A percentile compares a stretch with the other conserved stretches of the same genome.
These are phyloP conservation scores for Drosophila arizonae DNA, from an alignment of 1,140 invertebrate species.

Conservation along the genomic window DNA sequence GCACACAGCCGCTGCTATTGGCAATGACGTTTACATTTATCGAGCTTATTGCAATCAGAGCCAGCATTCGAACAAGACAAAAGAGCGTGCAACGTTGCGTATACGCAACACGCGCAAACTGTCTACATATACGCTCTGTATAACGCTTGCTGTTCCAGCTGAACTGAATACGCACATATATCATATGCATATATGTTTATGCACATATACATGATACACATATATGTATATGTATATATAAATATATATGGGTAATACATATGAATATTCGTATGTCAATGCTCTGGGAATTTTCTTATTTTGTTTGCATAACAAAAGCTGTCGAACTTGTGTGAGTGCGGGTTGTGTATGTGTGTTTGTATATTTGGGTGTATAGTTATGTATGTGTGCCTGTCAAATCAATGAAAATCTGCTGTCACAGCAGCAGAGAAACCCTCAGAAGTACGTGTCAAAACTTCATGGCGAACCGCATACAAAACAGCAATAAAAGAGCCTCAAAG, in stretches of 20 bases:
- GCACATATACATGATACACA: not conserved
- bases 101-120: slow-evolving; percentile 34
- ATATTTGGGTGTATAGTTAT: slow-evolving; percentile 9
- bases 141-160: not conserved
- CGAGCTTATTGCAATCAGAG: slow-evolving; percentile 28
- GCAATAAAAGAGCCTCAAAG: slow-evolving; percentile 6
- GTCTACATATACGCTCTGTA: slow-evolving; percentile 1
- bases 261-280: not conserved
- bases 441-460: slow-evolving; percentile 41
- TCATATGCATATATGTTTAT: no score
- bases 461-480: slow-evolving; percentile 6
- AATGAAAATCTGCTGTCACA: slow-evolving; percentile 62
- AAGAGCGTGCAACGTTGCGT: slow-evolving; percentile 36
- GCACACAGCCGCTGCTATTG: not conserved
- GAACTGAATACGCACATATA: not conserved
- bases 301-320: slow-evolving; percentile 30
- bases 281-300: slow-evolving; percentile 16
- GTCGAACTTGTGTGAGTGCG: slow-evolving; percentile 1
- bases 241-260: not conserved
- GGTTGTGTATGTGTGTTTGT: not conserved
- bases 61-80: slow-evolving; percentile 6
- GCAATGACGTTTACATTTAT: slow-evolving; percentile 1
- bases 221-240: not conserved
- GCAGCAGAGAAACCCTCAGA: slow-evolving; percentile 25
- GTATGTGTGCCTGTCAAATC: slow-evolving; percentile 44